phyloP scores from a whole-genome alignment of 64 coral and sea anemone genomes.

The Montipora capricornis region DNA sequence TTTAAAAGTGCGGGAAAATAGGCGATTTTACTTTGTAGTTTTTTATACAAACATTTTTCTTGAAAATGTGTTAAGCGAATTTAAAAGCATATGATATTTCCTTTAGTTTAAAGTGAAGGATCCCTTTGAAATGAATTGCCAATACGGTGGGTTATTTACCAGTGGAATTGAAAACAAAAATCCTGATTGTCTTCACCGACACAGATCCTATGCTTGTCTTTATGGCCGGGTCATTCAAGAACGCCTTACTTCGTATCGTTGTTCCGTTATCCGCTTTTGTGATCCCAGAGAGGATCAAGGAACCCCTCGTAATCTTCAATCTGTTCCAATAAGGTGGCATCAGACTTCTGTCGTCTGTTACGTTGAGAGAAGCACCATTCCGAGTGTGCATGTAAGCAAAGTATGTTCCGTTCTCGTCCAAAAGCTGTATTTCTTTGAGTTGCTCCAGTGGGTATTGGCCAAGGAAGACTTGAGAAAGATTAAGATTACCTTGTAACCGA shows the following conservation, averaged over 20 bases:
- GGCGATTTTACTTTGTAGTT: no score
- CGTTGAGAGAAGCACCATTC: neutral
- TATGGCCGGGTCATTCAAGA: neutral
- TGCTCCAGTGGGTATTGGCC: neutral
- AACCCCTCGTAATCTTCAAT: neutral
- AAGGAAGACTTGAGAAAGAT: neutral
- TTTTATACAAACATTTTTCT: no score
- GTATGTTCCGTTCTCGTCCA: neutral
- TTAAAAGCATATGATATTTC: no score
- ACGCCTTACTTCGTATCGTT: neutral
- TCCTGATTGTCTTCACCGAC: neutral
- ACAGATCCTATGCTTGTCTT: neutral
- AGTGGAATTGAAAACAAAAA: neutral
- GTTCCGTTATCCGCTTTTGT: neutral
- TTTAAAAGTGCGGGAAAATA: no score
- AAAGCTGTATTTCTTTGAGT: neutral
- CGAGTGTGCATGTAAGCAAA: neutral
- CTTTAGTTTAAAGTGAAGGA: neutral
- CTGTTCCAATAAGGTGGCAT: slow-evolving; percentile 4
- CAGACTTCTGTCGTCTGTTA: no score
- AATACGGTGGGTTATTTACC: neutral
- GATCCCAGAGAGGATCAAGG: neutral
- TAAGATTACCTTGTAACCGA: neutral
- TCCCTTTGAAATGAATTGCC: neutral
- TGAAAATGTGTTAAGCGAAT: no score